These are phyloP conservation scores for Andrena bucephala DNA, from an alignment of 2,888 invertebrate genomes.

Conservation along the genomic window DNA sequence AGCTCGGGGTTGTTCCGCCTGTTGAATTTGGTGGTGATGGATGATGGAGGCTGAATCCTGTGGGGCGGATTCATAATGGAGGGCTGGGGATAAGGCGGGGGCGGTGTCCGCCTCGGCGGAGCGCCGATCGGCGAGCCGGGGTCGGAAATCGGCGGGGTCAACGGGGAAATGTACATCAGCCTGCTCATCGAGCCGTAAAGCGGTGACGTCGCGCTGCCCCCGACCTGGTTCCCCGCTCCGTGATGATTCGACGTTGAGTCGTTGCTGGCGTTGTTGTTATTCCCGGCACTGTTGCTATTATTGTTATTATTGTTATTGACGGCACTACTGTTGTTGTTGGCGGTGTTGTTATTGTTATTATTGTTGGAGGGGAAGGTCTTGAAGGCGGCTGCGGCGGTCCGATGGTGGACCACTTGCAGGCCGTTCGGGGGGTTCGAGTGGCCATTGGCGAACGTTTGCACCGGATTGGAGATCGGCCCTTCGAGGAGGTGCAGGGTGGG, in stretches of 20 bases:
- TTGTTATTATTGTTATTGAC: conserved; percentile 58
- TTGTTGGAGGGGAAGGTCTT: conserved; percentile 77
- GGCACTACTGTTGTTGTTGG: conserved; percentile 59
- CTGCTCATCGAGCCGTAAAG: conserved; percentile 87
- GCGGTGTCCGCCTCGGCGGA: conserved; percentile 90
- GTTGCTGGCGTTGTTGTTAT: conserved; percentile 75
- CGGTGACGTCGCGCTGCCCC: conserved; percentile 84
- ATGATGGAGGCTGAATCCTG: conserved; percentile 77
- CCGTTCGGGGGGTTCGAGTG: conserved; percentile 80
- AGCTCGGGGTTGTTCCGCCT: conserved; percentile 98
- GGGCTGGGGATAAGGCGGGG: conserved; percentile 91
- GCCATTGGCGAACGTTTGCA: conserved; percentile 84
- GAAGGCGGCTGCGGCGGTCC: conserved; percentile 72
- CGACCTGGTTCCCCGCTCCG: conserved; percentile 75
- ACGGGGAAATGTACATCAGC: conserved; percentile 92
- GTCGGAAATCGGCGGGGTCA: conserved; percentile 95
- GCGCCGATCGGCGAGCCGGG: conserved; percentile 91
- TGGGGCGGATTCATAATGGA: conserved; percentile 80
- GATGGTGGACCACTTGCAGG: conserved; percentile 74
- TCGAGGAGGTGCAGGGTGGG: conserved; percentile 87
- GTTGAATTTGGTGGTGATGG: conserved; percentile 90
- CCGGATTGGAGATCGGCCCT: conserved; percentile 84
- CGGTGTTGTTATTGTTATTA: conserved; percentile 69
- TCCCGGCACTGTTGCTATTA: conserved; percentile 50
- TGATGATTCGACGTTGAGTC: conserved; percentile 72